Evolutionary conservation across 2,113 vertebrate species (phyloP), one percentile per base, ranked within the genome.

Genomic region (Colinus virginianus): DNA sequence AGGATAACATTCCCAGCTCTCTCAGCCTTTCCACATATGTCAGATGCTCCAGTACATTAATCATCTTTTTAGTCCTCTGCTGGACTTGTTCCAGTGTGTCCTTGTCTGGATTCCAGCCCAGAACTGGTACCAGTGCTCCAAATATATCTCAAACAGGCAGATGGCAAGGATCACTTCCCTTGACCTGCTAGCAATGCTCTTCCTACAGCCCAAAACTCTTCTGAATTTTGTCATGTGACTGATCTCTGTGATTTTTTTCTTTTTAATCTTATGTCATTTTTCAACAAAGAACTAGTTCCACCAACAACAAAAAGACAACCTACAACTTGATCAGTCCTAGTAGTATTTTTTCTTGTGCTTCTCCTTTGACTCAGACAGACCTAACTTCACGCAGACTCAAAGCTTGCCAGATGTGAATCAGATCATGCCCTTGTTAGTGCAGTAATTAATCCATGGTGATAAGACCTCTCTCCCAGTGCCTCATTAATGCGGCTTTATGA

Each of bases 401-500:
- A 72, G 49, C 30, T 34, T 84, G 46, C n/a, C 49, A 55, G 45
- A 19, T 45, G 25, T 59, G 49, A 84, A 70, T 28, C n/a, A 80
- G 56, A 69, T 25, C 43, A 40, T 59, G 58, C 7, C 78, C 87
- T 84, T 46, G 38, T 89, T 71, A 89, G 46, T 34, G 58, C 51
- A 71, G 53, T 87, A 87, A 95, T 95, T 89, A 84, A 75, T 40
- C 62, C 28, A 23, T 0, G 0, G 51, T 87, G 70, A 78, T 67
- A 84, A 87, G 62, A 81, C 34, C 16, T 58, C 6, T 76, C 81
- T 83, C 71, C 69, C 71, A 58, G 66, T 82, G 55, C 34, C 82
- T 94, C 42, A 48, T 72, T 90, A 90, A 83, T 36, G 56, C 68
- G 30, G 15, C 49, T 83, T 87, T 53, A 69, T 45, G 55, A 49